phyloP scores from a whole-genome alignment of 2,888 invertebrate genomes.

The Eugnorisma glareosa region DNA sequence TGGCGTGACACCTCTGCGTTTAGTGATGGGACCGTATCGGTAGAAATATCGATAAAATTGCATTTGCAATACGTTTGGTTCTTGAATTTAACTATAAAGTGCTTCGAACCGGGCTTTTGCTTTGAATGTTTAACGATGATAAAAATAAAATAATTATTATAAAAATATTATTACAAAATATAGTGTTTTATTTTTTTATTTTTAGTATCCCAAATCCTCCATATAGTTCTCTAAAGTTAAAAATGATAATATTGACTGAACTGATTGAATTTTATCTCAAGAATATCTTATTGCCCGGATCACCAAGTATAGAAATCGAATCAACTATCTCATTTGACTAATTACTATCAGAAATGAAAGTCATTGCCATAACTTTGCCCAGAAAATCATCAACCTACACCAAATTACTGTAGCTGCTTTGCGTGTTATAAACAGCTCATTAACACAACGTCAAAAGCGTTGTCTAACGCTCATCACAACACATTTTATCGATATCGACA shows the following conservation, averaged over 20 bases:
- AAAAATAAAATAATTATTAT: too few relatives aligned
- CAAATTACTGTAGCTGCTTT: neutral
- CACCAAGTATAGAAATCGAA: neutral
- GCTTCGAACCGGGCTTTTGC: neutral
- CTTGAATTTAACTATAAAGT: neutral
- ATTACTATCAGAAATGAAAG: neutral
- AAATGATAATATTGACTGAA: neutral
- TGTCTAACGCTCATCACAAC: neutral
- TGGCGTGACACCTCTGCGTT: slow-evolving; percentile 63
- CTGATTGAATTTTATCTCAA: too few relatives aligned
- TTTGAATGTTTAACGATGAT: too few relatives aligned
- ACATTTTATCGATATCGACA: slow-evolving; percentile 42
- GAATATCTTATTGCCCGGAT: neutral
- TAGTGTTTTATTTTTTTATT: too few relatives aligned
- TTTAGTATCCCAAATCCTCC: neutral
- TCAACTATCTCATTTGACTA: neutral
- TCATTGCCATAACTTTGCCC: neutral
- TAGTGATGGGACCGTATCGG: slow-evolving; percentile 48
- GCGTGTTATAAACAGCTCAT: neutral
- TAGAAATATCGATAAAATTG: slow-evolving; percentile 18
- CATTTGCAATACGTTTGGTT: neutral
- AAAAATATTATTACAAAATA: too few relatives aligned
- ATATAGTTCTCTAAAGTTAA: neutral
- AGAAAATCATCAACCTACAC: neutral
- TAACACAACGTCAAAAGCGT: neutral